Evolutionary conservation across 1,140 invertebrate genomes (phyloP).

Genomic region (Ctenoplectra terminalis): DNA sequence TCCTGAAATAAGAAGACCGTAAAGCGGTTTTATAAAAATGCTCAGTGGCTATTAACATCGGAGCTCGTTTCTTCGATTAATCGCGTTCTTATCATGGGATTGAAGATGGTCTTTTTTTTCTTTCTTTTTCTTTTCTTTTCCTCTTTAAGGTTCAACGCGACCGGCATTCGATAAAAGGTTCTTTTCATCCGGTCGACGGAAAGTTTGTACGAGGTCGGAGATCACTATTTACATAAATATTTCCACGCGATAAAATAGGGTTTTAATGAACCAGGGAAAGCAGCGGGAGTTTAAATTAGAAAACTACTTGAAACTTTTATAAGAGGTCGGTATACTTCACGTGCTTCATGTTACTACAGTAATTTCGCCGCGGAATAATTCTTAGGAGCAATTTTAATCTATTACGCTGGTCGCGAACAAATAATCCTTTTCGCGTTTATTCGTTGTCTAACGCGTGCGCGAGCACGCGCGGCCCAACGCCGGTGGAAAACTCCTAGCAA

Average conservation of each 20-base stretch:
- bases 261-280: slow-evolving; percentile 59
- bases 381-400: slow-evolving; percentile 51
- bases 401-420: slow-evolving; percentile 19
- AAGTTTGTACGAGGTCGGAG: slow-evolving; percentile 11
- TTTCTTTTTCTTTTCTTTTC: neutral
- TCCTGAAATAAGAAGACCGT: slow-evolving; percentile 81
- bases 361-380: slow-evolving; percentile 55
- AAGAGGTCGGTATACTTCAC: slow-evolving; percentile 33
- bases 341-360: slow-evolving; percentile 32
- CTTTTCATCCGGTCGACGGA: neutral
- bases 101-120: neutral
- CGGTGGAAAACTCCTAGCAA: neutral
- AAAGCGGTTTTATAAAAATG: slow-evolving; percentile 7
- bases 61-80: no score
- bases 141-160: no score
- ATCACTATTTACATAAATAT: slow-evolving; percentile 62
- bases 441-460: slow-evolving; percentile 23
- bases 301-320: slow-evolving; percentile 63
- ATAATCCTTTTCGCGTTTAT: slow-evolving; percentile 46
- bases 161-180: neutral
- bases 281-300: slow-evolving; percentile 56
- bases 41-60: neutral
- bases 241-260: slow-evolving; percentile 42
- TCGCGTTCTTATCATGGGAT: no score
- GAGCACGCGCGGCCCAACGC: no score